Base-by-base conservation (phyloP, 2,113 vertebrate species). In the Hipposideros armiger region DNA sequence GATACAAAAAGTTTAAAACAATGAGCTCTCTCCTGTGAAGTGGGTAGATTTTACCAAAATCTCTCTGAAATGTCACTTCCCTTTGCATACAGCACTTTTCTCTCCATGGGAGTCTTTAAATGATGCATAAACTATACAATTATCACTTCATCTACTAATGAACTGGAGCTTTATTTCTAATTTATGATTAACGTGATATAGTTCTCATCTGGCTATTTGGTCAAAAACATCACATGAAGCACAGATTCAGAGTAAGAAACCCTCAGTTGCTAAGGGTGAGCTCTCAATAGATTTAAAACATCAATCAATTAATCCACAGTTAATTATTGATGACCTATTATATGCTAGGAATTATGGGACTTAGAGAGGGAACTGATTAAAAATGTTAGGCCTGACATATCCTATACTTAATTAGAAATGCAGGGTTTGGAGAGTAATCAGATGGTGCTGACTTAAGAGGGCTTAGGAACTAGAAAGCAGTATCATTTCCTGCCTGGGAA, bases 81-180 rank as follows among this genome's bases (percentile, higher is more conserved):
- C 45, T n/a, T 32, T 85, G 47, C 52, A 74, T 30, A 36, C 15
- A 83, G 60, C 87, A 87, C 73, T 96, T 88, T 94, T 82, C n/a
- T 95, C 91, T 94, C 82, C 58, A 36, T 58, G 45, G 90, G 85
- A 95, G 62, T 70, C 94, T 90, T 76, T 92, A 93, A 95, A 14
- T 94, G 85, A 96, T 96, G 26, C 81, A 60, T 73, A 91, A 85
- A 64, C 45, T 82, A 62, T 54, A 78, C 36, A 96, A 76, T 96
- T 96, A 93, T 80, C 85, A 78, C 69, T 97, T 97, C 42, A 91
- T 94, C 92, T 92, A 36, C 92, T 94, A 90, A 87, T 86, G 85
- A 95, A 86, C 67, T 85, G 6, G 77, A 77, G 26, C 36, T 94
- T 84, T 84, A 64, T 95, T 95, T 87, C 95, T 97, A 90, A 92